Base-by-base conservation (phyloP, 53 echinoderm and acorn worm genomes). In the Luidia sarsii region DNA sequence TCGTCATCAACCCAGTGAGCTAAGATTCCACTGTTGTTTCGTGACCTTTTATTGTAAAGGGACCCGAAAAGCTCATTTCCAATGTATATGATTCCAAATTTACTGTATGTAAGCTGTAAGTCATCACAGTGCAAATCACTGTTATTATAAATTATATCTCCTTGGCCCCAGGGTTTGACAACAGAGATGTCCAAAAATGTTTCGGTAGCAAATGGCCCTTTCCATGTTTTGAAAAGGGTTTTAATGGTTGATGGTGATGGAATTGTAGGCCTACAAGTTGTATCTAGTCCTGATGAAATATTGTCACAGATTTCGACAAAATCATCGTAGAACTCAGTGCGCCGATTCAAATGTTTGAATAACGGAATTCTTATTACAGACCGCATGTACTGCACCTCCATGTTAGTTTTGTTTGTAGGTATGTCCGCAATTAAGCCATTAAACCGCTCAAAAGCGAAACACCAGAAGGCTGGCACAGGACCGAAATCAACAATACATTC, bases 371-470 rank as follows among this genome's bases (percentile, higher is more conserved):
- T 56, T 22, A 11, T 56, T 23, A 56, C 56, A 33, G 82, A 33
- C 21, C 82, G 49, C 67, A 82, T 82, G 18, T 50, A 82, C 35
- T 82, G 82, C 4, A 52, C 65, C 35, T 67, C 82, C 16, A 82
- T 82, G 24, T 65, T 65, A 33, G 33, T 48, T 32, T 67, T 48
- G 38, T 82, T 82, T 10, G 82, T 82, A 33, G 65, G 65, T 50
- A 82, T 82, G 27, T 82, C 82, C 2, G 65, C 67, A 65, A 82
- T 67, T 33, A 51, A 36, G 19, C 82, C 82, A 67, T 82, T 82
- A 22, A 65, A 82, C 50, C 82, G 39, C 48, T 82, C 82, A 67
- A 48, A 82, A 35, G 82, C 49, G 67, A 82, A 82, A 22, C 82
- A 82, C 82, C 82, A 82, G 50, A 82, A 82, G 1, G 51, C 56